Percentiles rank a stretch among this genome's conserved stretches.
phyloP scores from a whole-genome alignment of 2,797 vertebrate genomes.

The Scolopax bukidnonensis region DNA sequence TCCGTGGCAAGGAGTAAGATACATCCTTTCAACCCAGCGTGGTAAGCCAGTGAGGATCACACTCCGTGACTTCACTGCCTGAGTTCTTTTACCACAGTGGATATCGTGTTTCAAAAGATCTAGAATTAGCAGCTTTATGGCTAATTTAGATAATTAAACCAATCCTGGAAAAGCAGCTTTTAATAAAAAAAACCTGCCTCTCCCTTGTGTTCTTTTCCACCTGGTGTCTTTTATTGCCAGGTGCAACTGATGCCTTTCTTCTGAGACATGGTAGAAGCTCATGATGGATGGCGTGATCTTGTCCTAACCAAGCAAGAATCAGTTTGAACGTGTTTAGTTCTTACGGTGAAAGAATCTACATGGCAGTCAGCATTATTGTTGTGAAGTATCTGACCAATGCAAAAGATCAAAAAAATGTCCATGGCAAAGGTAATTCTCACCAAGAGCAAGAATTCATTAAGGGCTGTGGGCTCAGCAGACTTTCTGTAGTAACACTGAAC shows the following conservation, averaged over 20 bases:
- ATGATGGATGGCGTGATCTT: background rate
- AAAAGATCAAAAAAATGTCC: background rate
- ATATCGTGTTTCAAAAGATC: background rate
- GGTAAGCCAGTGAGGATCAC: background rate
- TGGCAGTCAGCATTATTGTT: background rate
- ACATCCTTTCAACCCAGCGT: fast-evolving
- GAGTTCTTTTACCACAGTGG: background rate
- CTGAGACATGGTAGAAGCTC: background rate
- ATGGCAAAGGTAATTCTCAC: background rate
- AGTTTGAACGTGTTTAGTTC: background rate
- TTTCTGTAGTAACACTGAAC: background rate
- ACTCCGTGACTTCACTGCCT: background rate
- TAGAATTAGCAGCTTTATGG: background rate
- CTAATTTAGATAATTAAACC: background rate
- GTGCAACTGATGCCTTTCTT: background rate
- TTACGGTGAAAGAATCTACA: background rate
- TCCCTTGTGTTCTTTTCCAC: background rate
- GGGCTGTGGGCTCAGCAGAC: background rate
- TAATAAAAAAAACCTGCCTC: background rate
- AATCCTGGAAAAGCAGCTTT: background rate
- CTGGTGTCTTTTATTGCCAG: background rate
- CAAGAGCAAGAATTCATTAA: background rate
- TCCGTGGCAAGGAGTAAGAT: background rate
- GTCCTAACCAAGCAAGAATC: background rate
- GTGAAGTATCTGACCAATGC: background rate